These are phyloP conservation scores for Phanerotoma sp. DNA, from an alignment of 2,888 invertebrate species.

Conservation along the genomic window DNA sequence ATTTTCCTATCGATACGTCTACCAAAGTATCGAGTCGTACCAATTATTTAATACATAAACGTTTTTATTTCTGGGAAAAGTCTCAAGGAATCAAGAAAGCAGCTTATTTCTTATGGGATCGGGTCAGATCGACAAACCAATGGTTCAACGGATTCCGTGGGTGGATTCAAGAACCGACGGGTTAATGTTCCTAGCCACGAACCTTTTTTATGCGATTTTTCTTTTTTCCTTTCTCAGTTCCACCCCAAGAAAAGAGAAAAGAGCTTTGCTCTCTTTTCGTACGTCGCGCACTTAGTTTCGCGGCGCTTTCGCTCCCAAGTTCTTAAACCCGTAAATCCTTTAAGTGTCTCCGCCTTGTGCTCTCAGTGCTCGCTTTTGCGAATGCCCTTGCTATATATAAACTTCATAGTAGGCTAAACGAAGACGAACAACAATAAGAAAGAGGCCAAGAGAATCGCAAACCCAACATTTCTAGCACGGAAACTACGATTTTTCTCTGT, in stretches of 20 bases:
- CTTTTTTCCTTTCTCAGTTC: constrained; percentile 9
- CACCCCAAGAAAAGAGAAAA: too few species aligned
- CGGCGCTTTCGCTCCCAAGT: constrained; percentile 38
- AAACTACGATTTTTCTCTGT: constrained; percentile 36
- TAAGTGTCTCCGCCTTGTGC: constrained; percentile 49
- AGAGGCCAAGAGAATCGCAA: neutral
- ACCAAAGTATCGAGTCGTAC: too few species aligned
- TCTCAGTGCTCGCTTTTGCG: constrained; percentile 4
- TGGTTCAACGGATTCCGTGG: constrained; percentile 12
- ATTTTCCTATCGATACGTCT: too few species aligned
- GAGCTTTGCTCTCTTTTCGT: constrained; percentile 14
- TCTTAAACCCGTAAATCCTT: constrained; percentile 54
- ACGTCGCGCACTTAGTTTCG: constrained; percentile 27
- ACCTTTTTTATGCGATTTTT: neutral
- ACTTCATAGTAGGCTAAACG: neutral
- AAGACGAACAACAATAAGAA: too few species aligned
- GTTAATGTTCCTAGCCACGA: constrained; percentile 11
- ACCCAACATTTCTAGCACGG: neutral
- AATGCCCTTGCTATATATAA: neutral
- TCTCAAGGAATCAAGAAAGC: neutral
- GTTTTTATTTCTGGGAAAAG: neutral
- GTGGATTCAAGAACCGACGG: constrained; percentile 8
- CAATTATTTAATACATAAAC: neutral
- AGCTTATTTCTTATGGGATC: neutral
- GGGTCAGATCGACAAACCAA: constrained; percentile 8